Percentiles rank a stretch among this genome's conserved stretches.
Conservation (phyloP, 2,113 vertebrate species). For the Hirundichthys speculiger region DNA sequence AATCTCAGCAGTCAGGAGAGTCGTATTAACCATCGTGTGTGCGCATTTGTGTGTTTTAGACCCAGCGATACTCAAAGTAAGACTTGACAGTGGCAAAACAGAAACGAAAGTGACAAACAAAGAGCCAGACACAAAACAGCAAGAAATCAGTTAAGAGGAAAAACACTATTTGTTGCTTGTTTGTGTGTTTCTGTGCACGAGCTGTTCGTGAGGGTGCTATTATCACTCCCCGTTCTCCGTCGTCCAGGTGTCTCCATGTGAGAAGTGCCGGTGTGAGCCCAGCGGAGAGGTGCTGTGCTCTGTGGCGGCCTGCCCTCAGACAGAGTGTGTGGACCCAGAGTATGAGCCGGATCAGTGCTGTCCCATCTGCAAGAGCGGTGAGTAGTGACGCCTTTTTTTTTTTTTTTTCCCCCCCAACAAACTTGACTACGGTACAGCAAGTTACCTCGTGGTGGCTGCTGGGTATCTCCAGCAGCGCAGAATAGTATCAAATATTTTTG, state of each 20-base stretch:
- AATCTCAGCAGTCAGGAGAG: slow-evolving; percentile 17
- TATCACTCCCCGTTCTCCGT: slow-evolving; percentile 43
- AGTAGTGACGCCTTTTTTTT: slow-evolving; percentile 34
- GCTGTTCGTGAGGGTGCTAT: slow-evolving; percentile 23
- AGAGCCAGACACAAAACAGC: slow-evolving; percentile 1
- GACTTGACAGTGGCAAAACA: background rate
- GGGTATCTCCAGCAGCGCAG: slow-evolving; percentile 4
- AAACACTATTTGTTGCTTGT: background rate
- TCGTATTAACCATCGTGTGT: slow-evolving; percentile 1
- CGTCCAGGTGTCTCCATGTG: slow-evolving; percentile 94
- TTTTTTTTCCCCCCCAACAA: too few relatives aligned
- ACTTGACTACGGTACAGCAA: background rate
- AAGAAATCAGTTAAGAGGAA: slow-evolving; percentile 37
- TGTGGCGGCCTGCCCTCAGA: slow-evolving; percentile 95
- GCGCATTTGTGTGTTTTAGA: background rate
- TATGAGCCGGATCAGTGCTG: slow-evolving; percentile 98
- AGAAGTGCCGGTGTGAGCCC: slow-evolving; percentile 93
- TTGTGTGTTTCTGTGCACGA: slow-evolving; percentile 19
- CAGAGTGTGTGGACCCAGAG: slow-evolving; percentile 95
- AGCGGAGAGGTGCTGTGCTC: slow-evolving; percentile 95
- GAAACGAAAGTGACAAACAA: too few relatives aligned
- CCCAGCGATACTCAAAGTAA: slow-evolving; percentile 3
- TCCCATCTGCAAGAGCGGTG: slow-evolving; percentile 98
- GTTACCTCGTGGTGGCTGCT: background rate
- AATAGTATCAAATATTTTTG: slow-evolving; percentile 23